A percentile compares a stretch with the other conserved stretches of the same genome.
Conservation (phyloP, 2,113 vertebrate species). For the Abramis brama region DNA sequence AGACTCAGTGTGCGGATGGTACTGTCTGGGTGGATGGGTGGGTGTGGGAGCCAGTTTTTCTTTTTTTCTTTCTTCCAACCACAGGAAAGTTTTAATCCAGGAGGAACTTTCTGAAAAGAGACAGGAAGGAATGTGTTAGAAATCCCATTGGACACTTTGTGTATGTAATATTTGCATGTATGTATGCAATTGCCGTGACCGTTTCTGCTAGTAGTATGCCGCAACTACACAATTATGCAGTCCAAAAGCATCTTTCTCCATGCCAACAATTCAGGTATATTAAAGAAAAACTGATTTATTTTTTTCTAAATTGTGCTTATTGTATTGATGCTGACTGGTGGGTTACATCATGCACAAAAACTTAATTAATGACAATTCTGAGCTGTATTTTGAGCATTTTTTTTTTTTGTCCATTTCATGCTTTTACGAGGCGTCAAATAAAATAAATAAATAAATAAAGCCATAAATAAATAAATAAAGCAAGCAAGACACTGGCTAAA, state of each 20-base stretch:
- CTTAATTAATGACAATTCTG: neutral
- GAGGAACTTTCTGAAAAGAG: neutral
- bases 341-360: neutral
- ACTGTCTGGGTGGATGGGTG: slow-evolving; percentile 19
- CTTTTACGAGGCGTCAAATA: neutral
- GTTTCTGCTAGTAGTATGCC: neutral
- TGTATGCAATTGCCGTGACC: neutral
- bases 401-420: neutral
- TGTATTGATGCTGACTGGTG: neutral
- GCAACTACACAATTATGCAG: neutral
- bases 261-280: too few species aligned
- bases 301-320: neutral
- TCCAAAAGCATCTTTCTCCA: neutral
- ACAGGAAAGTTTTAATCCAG: slow-evolving; percentile 8
- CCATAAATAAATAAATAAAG: neutral
- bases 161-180: neutral
- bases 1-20: slow-evolving; percentile 3
- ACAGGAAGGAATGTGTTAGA: slow-evolving; percentile 7
- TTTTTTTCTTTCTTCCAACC: slow-evolving; percentile 10
- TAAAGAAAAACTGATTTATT: too few species aligned
- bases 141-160: neutral
- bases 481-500: neutral
- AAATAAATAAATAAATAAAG: neutral
- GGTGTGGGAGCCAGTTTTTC: slow-evolving; percentile 5
- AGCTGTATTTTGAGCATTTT: neutral